Percentiles rank a stretch among this genome's conserved stretches.
These are phyloP conservation scores for Aproaerema taeniolella DNA, from an alignment of 2,888 invertebrate genomes.

Conservation along the genomic window DNA sequence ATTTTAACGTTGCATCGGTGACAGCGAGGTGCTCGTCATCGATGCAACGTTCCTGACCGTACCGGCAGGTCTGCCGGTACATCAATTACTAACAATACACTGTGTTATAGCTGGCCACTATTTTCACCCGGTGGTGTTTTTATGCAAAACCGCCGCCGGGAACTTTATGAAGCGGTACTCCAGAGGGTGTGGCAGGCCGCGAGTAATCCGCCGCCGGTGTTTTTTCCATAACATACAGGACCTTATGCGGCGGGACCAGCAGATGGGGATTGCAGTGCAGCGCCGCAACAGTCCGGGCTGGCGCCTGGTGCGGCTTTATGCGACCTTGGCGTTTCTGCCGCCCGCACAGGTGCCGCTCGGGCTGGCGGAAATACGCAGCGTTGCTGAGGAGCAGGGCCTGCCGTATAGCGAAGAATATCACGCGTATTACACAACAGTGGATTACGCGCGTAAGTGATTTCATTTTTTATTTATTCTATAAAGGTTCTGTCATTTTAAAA, in stretches of 20 bases:
- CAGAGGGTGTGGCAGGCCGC: too few relatives aligned
- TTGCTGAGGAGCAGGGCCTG: not conserved
- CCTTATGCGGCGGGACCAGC: not conserved
- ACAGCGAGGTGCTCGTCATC: constrained; percentile 2
- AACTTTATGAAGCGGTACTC: constrained; percentile 6
- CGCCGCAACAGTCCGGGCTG: not conserved
- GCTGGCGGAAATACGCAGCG: not conserved
- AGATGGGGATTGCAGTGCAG: not conserved
- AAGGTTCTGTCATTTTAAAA: too few relatives aligned
- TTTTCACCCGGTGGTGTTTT: not conserved
- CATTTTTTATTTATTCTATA: not conserved
- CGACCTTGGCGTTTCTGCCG: too few relatives aligned
- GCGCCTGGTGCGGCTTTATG: not conserved
- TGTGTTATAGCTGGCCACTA: too few relatives aligned
- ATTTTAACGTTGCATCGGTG: constrained; percentile 2
- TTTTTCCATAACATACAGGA: not conserved
- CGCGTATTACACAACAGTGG: not conserved
- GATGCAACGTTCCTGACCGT: constrained; percentile 15
- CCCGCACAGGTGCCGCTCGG: too few relatives aligned
- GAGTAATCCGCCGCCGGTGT: not conserved
- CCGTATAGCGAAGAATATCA: not conserved
- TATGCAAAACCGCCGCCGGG: constrained; percentile 2
- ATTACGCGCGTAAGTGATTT: not conserved
- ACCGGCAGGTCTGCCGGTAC: constrained; percentile 9
- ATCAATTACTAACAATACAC: constrained; percentile 6